Base-by-base conservation (phyloP, 1,140 invertebrate genomes). In the Pseudomyrmex sp. region DNA sequence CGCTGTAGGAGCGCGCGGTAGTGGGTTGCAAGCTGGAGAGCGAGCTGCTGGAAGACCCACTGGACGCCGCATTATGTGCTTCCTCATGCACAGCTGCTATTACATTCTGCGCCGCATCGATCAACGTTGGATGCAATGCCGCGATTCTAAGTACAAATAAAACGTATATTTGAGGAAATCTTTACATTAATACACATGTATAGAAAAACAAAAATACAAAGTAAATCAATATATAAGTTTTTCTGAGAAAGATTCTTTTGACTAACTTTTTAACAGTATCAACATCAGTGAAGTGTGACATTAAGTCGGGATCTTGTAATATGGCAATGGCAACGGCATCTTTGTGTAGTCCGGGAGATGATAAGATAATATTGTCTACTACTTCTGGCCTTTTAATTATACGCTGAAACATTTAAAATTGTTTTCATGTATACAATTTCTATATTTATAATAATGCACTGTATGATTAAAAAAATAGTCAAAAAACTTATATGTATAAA, bases 321-420 rank as follows among this genome's bases (percentile, higher is more conserved):
- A 96, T 93, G 2, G 95, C 94, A 63, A 96, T 92, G 12, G 95
- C 95, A 58, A 95, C 93, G 26, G 95, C 92, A 91, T 96, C 95
- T 63, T 95, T 92, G 18, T 89, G 91, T 7, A 96, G 85, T 50
- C 92, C 93, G 56, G 95, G 95, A 72, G 94, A 94, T 3, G 94
- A 93, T 52, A 92, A 92, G 46, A 96, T 95, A 15, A 96, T 95
- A 89, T 96, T 96, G 82, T 95, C 94, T 66, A 95, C 90, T 2
- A 95, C 92, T 80, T 95, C 95, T 48, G 94, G 93, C 76, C 93
- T 93, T 74, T 92, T 93, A n/a, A 92, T 95, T 50, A 96, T 89
- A 23, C 95, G 93, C 95, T 95, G 63, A 91, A 89, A 88, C 73
- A 23, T 63, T 86, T 85, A 23, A 77, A 46, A 85, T 83, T 8